Base-by-base conservation (phyloP, 2,888 invertebrate genomes). In the Agonopterix subpropinquella region DNA sequence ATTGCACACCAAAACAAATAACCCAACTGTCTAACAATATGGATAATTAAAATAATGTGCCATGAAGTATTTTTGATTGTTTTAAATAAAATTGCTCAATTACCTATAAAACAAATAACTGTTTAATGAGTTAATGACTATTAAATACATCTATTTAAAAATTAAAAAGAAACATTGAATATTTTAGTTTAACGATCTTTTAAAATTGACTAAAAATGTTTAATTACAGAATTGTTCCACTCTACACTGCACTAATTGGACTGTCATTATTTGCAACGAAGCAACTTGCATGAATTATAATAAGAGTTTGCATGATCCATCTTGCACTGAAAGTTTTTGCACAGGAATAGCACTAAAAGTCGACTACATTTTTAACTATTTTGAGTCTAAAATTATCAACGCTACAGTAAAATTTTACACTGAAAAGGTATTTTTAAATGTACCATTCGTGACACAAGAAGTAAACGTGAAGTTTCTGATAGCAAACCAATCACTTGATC, bases 231-330 rank as follows among this genome's bases (percentile, higher is more conserved):
- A 85, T 58, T 86, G 85, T 58, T 70, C 81, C 11, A 70, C 62
- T 41, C 57, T 84, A 28, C 66, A 80, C 53, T 86, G 86, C 55
- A 68, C 75, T 4, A 78, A 80, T 57, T 86, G 80, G 84, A 79
- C 76, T 41, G 58, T 77, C 7, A 51, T 73, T 11, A 60, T 70
- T 35, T 87, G 87, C 52, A 56, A 77, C 36, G 64, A 70, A 41
- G 39, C 53, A 2, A 45, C 57, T 36, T 87, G 87, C 61, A 53
- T 48, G 1, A 52, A 57, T 47, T 86, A 79, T 52, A 75, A 79
- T 48, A 70, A 75, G 50, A 73, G 60, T 42, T 28, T 63, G 11
- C 77, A 88, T 53, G 75, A 77, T 39, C 77, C 80, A 1, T 54
- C 56, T 15, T 88, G 87, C 55, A 75, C 70, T 1, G 74, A 77